Evolutionary conservation across 64 coral and sea anemone genomes (phyloP).

Genomic region (Montipora sp.): DNA sequence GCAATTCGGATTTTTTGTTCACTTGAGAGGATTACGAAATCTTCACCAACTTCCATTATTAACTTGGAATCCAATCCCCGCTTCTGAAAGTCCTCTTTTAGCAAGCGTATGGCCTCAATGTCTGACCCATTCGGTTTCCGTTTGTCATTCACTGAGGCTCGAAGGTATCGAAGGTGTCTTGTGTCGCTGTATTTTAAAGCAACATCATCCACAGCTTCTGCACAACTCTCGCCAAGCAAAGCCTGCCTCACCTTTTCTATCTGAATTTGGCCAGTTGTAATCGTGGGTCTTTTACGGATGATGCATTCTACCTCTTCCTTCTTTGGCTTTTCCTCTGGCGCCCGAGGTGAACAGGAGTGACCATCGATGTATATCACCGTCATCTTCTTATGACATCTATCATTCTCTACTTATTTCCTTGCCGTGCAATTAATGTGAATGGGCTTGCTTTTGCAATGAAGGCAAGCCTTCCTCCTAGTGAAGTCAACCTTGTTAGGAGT

Average conservation of each 20-base stretch:
- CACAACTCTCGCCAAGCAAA: conserved; percentile 22
- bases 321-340: not conserved
- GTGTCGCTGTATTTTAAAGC: conserved; percentile 16
- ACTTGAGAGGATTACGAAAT: conserved; percentile 29
- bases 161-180: conserved; percentile 39
- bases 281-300: conserved; percentile 26
- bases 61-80: conserved; percentile 26
- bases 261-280: conserved; percentile 38
- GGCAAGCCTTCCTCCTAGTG: not conserved
- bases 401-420: conserved; percentile 50
- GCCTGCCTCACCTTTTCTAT: conserved; percentile 52
- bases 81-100: conserved; percentile 49
- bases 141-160: conserved; percentile 13
- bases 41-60: conserved; percentile 22
- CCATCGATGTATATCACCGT: conserved; percentile 29
- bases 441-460: conserved; percentile 31
- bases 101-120: conserved; percentile 45
- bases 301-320: conserved; percentile 32
- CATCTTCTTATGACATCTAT: conserved; percentile 58
- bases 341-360: conserved; percentile 20
- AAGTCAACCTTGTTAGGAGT: conserved; percentile 40
- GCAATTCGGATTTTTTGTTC: conserved; percentile 36
- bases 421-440: conserved; percentile 10
- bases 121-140: conserved; percentile 29
- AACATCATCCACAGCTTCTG: conserved; percentile 19